Conservation (phyloP, 2,888 invertebrate genomes). For the Amblyjoppa proteus region DNA sequence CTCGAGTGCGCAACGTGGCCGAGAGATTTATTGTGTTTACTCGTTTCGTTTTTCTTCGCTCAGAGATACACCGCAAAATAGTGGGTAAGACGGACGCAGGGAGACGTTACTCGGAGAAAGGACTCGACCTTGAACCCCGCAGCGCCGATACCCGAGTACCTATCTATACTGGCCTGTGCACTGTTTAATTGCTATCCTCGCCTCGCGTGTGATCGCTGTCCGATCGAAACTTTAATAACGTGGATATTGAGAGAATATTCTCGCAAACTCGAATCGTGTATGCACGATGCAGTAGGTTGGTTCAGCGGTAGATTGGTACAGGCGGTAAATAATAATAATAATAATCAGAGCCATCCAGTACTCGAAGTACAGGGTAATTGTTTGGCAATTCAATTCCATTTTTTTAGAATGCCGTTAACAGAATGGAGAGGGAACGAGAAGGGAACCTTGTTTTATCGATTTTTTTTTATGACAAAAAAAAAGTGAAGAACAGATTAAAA, state of each 20-base stretch:
- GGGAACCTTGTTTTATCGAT: too few species aligned
- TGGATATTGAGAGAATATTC: conserved; percentile 1
- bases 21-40: neutral
- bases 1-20: too few species aligned
- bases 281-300: too few species aligned
- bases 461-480: too few species aligned
- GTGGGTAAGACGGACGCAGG: too few species aligned
- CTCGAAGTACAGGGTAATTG: too few species aligned
- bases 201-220: neutral
- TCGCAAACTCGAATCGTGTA: neutral
- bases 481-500: too few species aligned
- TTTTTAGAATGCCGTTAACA: too few species aligned
- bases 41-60: neutral
- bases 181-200: conserved; percentile 11
- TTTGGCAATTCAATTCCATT: too few species aligned
- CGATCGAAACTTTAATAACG: conserved; percentile 14
- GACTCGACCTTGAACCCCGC: conserved; percentile 11
- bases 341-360: too few species aligned
- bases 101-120: neutral
- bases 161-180: neutral
- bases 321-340: neutral
- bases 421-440: too few species aligned
- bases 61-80: neutral
- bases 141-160: neutral
- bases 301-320: too few species aligned